Base-by-base conservation (phyloP, 2,888 invertebrate species). In the Dinocampus coccinellae region DNA sequence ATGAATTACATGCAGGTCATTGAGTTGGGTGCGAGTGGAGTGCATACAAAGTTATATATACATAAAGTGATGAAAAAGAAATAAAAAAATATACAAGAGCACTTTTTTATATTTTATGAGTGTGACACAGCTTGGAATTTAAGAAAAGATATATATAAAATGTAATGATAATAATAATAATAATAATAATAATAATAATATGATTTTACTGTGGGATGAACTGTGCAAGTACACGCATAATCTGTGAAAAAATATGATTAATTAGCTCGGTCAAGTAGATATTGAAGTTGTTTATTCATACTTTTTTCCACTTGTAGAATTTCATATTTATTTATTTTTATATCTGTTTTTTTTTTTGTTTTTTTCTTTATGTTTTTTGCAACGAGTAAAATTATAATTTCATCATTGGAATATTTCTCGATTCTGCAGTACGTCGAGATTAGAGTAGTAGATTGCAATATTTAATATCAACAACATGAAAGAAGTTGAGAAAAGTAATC, bases 401-500 rank as follows among this genome's bases (percentile, higher is more conserved):
- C 13, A 13, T 39, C n/a, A 39, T 39, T 39, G 13, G 39, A 13
- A 1, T 39, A 39, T 39, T 34, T 22, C 33, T 39, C 11, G 16
- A 39, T 24, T 36, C 42, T 39, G 22, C 10, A 7, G 4, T 22
- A 26, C 24, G 24, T 47, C 3, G 6, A 13, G n/a, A 62, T 39
- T 22, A 9, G 9, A 9, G 36, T 6, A 9, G 36, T 6, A 62
- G 20, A n/a, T n/a, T 7, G 33, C n/a, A 47, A 16, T 16, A 47
- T 47, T 47, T 47, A 47, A 13, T 47, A 16, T 47, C 13, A 47
- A 47, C 47, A 47, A 47, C 16, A 24, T 55, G 2, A 52, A 52
- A 52, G 10, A 16, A 52, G 7, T 22, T 22, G 29, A 29, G 24
- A 42, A 33, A 67, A 67, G 67, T 57, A 67, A 67, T 67, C 60